Base-by-base conservation (phyloP, 2,113 vertebrate species). In the Pomatostomus ruficeps region DNA sequence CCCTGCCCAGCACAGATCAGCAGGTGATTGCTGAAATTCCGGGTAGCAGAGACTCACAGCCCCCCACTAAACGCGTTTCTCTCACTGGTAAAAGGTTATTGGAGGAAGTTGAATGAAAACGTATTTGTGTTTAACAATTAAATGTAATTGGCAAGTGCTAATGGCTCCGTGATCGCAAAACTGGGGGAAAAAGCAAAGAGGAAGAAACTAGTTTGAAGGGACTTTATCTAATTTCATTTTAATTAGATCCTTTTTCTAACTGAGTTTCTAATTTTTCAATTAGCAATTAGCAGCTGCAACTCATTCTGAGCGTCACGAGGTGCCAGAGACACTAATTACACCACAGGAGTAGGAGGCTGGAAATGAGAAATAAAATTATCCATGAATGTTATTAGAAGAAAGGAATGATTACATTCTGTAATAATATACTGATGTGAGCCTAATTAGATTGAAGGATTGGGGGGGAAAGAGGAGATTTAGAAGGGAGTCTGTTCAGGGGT, bases 231-330 rank as follows among this genome's bases (percentile, higher is more conserved):
- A 98, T 99, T 99, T 98, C 97, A 96, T 97, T 98, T 99, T 99
- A 99, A 99, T 99, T 99, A 99, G 98, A 99, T 99, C 98, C 96
- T 98, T 98, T 98, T 98, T 98, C 98, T 99, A 98, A 99, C 98
- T 98, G 99, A 98, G 98, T 99, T 99, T 99, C 98, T 99, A 98
- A 99, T 99, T 99, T 99, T 99, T 99, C 99, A 99, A 99, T 99
- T 99, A 99, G 98, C 98, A 99, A 99, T 99, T 98, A 99, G 98
- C 98, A 98, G 98, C 98, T 98, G 98, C 98, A 98, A 98, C 98
- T 98, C 98, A 98, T 98, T 98, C 98, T 98, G 96, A 97, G 97
- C 98, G 29, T 98, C 98, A 98, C 97, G 98, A 98, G 98, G 98
- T 98, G 98, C 98, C 98, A 98, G 97, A 98, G 98, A 98, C 97